Base-by-base conservation (phyloP, 2,797 vertebrate genomes). In the Neomorphus geoffroyi region DNA sequence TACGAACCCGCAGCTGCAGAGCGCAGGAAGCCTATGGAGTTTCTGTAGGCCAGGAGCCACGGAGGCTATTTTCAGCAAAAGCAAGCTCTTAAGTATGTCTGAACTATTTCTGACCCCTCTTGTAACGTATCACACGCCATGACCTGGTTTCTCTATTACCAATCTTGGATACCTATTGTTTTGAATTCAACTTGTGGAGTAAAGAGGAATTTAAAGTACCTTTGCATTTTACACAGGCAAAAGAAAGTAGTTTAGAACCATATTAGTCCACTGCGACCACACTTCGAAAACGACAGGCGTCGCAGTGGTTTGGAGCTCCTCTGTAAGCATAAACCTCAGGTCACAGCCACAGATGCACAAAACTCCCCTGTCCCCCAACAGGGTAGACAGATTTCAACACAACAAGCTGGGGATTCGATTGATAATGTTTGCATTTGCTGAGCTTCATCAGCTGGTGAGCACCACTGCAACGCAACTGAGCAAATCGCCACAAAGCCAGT, bases 391-490 rank as follows among this genome's bases (percentile, higher is more conserved):
- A 80, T 77, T 95, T 95, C 97, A 96, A 92, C 96, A 95, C 81
- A 97, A 80, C 96, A 96, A 91, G 88, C 85, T 93, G 91, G 91
- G 87, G 86, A 88, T 91, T 97, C 94, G 81, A 14, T 86, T 97
- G 96, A 67, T 94, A 93, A 66, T 96, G 86, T 96, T 91, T 97
- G 94, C 81, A 71, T 91, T 96, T 95, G 73, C 89, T 97, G 92
- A 94, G 82, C 85, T 95, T 95, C 94, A 95, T 97, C 96, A 97
- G 91, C 96, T 96, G 93, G 87, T 96, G 94, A 96, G 92, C 77
- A 60, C 73, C 18, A 80, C 95, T 93, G 72, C 56, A 92, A 94
- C 86, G 91, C 84, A 96, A 90, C 66, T 62, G 83, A 96, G 91
- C 18, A 83, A 96, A 96, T 96, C 95, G 94, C 93, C 90, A 93